A percentile compares a stretch with the other conserved stretches of the same genome.
phyloP scores from a whole-genome alignment of 1,140 invertebrate genomes.

The Listronotus oregonensis region DNA sequence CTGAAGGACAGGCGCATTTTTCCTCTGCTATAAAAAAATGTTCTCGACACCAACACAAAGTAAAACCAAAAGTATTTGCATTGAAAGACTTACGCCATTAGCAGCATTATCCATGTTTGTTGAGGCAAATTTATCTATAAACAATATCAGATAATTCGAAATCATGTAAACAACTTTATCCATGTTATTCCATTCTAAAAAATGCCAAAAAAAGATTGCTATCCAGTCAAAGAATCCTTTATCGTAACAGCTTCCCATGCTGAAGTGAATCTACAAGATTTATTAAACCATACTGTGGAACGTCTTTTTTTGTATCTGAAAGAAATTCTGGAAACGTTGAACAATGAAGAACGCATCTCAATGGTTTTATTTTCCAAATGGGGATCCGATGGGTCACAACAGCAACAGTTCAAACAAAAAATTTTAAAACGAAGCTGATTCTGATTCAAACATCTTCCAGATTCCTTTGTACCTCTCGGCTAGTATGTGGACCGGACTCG shows the following conservation, averaged over 20 bases:
- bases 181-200: constrained; percentile 45
- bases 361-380: constrained; percentile 47
- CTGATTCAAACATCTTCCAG: constrained; percentile 48
- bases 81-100: constrained; percentile 35
- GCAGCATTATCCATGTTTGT: constrained; percentile 45
- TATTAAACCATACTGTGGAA: constrained; percentile 47
- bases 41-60: too few relatives aligned
- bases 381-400: constrained; percentile 49
- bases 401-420: constrained; percentile 49
- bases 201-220: constrained; percentile 47
- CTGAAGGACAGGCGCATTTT: too few relatives aligned
- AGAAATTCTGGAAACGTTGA: constrained; percentile 22
- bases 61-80: too few relatives aligned
- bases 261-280: constrained; percentile 45
- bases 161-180: constrained; percentile 42
- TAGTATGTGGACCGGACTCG: constrained; percentile 39
- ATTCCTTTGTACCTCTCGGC: constrained; percentile 47
- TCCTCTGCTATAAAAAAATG: too few relatives aligned
- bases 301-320: constrained; percentile 38
- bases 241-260: constrained; percentile 43
- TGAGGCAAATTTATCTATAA: constrained; percentile 41
- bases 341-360: constrained; percentile 35
- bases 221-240: constrained; percentile 37
- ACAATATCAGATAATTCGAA: constrained; percentile 45
- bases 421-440: constrained; percentile 43